Conservation (phyloP, 1,140 invertebrate genomes). For the Drosophila tsacasi region DNA sequence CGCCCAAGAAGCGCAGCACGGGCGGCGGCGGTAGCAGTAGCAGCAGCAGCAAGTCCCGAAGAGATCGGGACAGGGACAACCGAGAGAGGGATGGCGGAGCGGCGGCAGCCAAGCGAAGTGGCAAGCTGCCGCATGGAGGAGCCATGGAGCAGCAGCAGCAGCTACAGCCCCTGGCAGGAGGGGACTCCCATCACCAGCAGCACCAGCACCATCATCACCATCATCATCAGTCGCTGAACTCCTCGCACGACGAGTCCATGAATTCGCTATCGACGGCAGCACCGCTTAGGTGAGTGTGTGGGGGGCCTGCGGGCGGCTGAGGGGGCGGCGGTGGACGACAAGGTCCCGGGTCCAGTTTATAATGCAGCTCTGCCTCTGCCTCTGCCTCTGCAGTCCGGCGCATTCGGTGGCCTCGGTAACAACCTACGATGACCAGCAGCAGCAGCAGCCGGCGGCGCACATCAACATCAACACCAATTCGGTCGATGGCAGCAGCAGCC, state of each 20-base stretch:
- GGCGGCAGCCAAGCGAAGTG: constrained; percentile 66
- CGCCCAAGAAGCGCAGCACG: constrained; percentile 86
- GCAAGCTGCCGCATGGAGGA: constrained; percentile 53
- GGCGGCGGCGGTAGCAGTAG: constrained; percentile 39
- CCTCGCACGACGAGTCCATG: constrained; percentile 85
- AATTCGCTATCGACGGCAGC: constrained; percentile 79
- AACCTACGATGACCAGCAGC: constrained; percentile 71
- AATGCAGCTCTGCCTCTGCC: constrained; percentile 15
- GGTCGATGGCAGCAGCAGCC: constrained; percentile 63
- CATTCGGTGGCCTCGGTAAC: constrained; percentile 81
- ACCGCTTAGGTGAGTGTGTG: constrained; percentile 73
- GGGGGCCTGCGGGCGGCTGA: constrained; percentile 48
- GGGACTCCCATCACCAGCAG: background rate
- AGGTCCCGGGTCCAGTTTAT: constrained; percentile 20
- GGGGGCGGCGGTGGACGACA: constrained; percentile 13
- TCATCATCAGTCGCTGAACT: constrained; percentile 81
- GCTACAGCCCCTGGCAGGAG: constrained; percentile 19
- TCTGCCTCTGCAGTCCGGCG: constrained; percentile 67
- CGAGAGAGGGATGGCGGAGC: constrained; percentile 18
- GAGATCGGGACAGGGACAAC: constrained; percentile 58
- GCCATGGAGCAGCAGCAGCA: constrained; percentile 46
- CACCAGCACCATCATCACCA: constrained; percentile 51
- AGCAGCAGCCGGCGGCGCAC: background rate
- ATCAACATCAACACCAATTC: constrained; percentile 64
- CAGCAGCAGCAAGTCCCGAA: constrained; percentile 73